Evolutionary conservation across 1,140 invertebrate species (phyloP), one percentile per base, ranked within the genome.

Genomic region (Temnothorax longispinosus): DNA sequence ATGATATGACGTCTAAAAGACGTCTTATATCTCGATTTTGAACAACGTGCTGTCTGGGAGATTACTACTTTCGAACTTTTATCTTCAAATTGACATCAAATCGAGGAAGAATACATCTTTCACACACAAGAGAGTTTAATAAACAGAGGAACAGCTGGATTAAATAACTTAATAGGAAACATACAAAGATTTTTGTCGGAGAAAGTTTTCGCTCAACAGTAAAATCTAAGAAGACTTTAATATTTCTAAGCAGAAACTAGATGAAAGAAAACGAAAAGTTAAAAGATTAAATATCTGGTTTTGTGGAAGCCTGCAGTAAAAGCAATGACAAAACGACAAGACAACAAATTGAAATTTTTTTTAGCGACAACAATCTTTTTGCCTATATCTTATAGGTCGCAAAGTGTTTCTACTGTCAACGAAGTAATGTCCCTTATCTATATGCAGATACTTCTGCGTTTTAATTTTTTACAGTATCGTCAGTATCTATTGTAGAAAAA

Each of bases 381-480:
- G 15, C 32, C 10, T 69, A 8, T 50, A 69, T 50, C 11, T 32
- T 47, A 13, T 2, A 67, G 35, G 35, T 10, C 8, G 10, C 11
- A 44, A 75, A 75, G 35, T 41, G 13, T 27, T 52, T 44, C 10
- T 65, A 78, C n/a, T 52, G 65, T 67, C 10, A 67, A 13, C 41
- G 10, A 50, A 1, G 32, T 38, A 78, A 65, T 35, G 13, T 47
- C 3, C 0, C 7, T 52, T 80, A 78, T 78, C 18, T 65, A 52
- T 65, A 52, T 67, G 44, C 18, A 62, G 15, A 76, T 13, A 65
- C 18, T 50, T 18, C 1, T 35, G 8, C 41, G 0, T 47, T 27
- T 38, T 35, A 67, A 80, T 67, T 67, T 32, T 11, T 52, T 52
- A 52, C 44, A 21, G 8, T 32, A 77, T 65, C 13, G 27, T 77